Evolutionary conservation across 2,797 vertebrate genomes (phyloP).

Genomic region (Dryobates pubescens): DNA sequence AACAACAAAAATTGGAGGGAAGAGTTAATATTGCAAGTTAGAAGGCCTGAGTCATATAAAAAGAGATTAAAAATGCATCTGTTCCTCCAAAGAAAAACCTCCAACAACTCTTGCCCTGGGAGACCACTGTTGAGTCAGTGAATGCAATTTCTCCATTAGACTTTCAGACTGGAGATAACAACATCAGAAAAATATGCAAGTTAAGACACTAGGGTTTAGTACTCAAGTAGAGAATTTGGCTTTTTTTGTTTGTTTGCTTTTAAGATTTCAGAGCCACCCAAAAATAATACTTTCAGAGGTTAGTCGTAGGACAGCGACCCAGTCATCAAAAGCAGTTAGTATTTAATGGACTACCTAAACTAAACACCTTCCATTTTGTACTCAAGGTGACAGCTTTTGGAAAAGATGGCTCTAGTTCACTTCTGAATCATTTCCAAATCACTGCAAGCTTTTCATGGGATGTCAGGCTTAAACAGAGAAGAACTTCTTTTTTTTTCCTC

Average conservation of each 20-base stretch:
- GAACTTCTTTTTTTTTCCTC: fast-evolving
- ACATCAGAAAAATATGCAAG: conserved; percentile 10
- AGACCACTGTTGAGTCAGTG: background rate
- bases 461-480: background rate
- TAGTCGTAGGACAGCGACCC: background rate
- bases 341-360: background rate
- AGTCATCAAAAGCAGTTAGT: background rate
- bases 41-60: background rate
- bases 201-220: background rate
- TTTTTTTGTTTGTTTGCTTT: too few relatives aligned
- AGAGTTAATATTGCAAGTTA: background rate
- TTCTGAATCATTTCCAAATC: background rate
- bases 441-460: background rate
- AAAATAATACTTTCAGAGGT: background rate
- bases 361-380: background rate
- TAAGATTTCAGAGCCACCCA: background rate
- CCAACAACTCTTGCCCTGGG: background rate
- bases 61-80: background rate
- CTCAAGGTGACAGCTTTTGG: background rate
- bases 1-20: background rate
- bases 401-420: background rate
- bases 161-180: background rate
- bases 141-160: background rate
- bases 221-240: background rate
- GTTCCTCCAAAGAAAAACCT: background rate